A percentile compares a stretch with the other conserved stretches of the same genome.
Evolutionary conservation across 2,888 invertebrate genomes (phyloP).

Genomic region (Hartigia nigra): DNA sequence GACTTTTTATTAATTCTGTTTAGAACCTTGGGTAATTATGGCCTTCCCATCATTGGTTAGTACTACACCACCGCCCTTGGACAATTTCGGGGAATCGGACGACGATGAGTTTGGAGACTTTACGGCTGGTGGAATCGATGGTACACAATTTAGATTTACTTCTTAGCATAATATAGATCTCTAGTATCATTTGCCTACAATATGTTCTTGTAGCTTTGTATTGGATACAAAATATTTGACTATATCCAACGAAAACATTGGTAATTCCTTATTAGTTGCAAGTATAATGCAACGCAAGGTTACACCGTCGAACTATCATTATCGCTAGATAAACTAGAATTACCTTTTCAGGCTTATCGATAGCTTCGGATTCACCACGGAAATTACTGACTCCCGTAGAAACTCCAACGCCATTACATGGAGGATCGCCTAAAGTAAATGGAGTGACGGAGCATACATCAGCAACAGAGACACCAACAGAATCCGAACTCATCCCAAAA

Average conservation of each 20-base stretch:
- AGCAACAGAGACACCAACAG: slow-evolving; percentile 6
- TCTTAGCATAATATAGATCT: neutral
- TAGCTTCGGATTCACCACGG: slow-evolving; percentile 59
- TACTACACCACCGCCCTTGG: slow-evolving; percentile 75
- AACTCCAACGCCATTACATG: slow-evolving; percentile 49
- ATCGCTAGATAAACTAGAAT: slow-evolving; percentile 5
- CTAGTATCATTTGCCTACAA: neutral
- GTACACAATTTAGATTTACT: slow-evolving; percentile 32
- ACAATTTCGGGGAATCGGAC: slow-evolving; percentile 68
- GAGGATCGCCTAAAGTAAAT: slow-evolving; percentile 54
- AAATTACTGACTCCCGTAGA: slow-evolving; percentile 52
- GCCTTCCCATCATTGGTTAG: slow-evolving; percentile 76
- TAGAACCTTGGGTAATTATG: slow-evolving; percentile 57
- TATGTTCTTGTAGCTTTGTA: neutral
- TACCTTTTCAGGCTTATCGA: slow-evolving; percentile 50
- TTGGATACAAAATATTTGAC: neutral
- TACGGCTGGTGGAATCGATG: slow-evolving; percentile 59
- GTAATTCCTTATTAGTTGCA: neutral
- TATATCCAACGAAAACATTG: neutral
- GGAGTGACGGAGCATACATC: slow-evolving; percentile 40
- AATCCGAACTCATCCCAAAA: slow-evolving; percentile 12
- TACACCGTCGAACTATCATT: neutral
- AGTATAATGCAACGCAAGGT: neutral
- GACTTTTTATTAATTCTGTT: neutral
- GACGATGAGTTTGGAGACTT: slow-evolving; percentile 70